These are phyloP conservation scores for Myripristis jacobus DNA, from an alignment of 2,797 vertebrate species.

Conservation along the genomic window DNA sequence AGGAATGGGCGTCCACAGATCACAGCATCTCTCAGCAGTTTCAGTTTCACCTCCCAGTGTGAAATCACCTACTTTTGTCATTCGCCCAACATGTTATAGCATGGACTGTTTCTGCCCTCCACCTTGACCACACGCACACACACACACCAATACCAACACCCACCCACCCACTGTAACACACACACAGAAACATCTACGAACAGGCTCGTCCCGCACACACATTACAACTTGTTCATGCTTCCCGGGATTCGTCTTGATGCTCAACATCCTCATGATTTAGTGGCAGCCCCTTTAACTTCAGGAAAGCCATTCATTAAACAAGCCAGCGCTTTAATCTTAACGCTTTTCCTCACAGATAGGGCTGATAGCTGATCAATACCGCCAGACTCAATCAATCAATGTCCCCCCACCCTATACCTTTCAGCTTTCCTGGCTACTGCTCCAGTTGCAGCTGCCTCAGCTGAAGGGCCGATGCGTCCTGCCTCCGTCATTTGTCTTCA, in stretches of 20 bases:
- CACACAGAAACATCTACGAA: background rate
- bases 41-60: too few relatives aligned
- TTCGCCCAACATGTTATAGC: too few relatives aligned
- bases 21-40: too few relatives aligned
- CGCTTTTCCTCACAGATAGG: conserved; percentile 71
- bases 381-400: conserved; percentile 82
- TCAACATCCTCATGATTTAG: conserved; percentile 48
- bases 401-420: conserved; percentile 25
- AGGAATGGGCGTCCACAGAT: too few relatives aligned
- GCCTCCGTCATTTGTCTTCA: conserved; percentile 76
- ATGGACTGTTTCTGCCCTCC: too few relatives aligned
- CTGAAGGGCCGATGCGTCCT: conserved; percentile 72
- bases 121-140: too few relatives aligned
- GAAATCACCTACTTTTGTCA: too few relatives aligned
- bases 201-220: background rate
- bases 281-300: conserved; percentile 50
- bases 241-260: too few relatives aligned
- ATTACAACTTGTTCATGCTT: background rate
- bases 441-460: conserved; percentile 60
- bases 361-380: conserved; percentile 83
- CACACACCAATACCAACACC: background rate
- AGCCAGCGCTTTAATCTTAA: conserved; percentile 66
- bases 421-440: conserved; percentile 49
- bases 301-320: conserved; percentile 72
- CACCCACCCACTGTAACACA: conserved; percentile 1